Base-by-base conservation (phyloP, 2,797 vertebrate genomes). In the Danio choprae region DNA sequence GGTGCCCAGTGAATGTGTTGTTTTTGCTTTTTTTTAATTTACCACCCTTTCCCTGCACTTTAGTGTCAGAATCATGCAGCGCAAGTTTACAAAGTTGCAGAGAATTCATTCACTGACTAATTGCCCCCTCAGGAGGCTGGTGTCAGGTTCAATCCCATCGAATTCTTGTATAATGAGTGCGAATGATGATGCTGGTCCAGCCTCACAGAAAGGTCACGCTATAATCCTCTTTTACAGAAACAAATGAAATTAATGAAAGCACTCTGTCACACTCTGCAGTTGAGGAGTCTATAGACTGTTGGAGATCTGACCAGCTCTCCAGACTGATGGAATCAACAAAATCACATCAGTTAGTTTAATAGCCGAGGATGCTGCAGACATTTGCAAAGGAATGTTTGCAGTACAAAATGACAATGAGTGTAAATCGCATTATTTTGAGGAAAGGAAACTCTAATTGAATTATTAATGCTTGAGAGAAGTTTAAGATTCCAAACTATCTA, bases 161-260 rank as follows among this genome's bases (percentile, higher is more conserved):
- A 90, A 87, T 90, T 91, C 91, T 92, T 90, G 90, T 91, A 94
- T 96, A 97, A 97, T 95, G 94, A 97, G 95, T 95, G 94, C 94
- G 95, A 96, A 95, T 93, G 91, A 95, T 94, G 92, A 93, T 94
- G 93, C 87, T 87, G 85, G 92, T 89, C 88, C 89, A 92, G 88
- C 91, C 92, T 87, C 89, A 86, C 88, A 89, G 75, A 97, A 98
- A 97, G 96, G 95, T 97, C 95, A 96, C 81, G 46, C 89, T 87
- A 93, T 94, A 95, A 95, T 95, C 89, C 90, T 86, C 80, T 84
- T 91, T 95, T 94, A 96, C 91, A 93, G 92, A 95, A 95, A 95
- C 93, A 96, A 95, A 95, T 93, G 91, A 90, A 94, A 90, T 91
- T 95, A 95, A 95, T 95, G 92, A 88, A 91, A 92, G 85, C 84